Conservation (phyloP, 1,140 invertebrate genomes). For the Drosophila pruinosa region DNA sequence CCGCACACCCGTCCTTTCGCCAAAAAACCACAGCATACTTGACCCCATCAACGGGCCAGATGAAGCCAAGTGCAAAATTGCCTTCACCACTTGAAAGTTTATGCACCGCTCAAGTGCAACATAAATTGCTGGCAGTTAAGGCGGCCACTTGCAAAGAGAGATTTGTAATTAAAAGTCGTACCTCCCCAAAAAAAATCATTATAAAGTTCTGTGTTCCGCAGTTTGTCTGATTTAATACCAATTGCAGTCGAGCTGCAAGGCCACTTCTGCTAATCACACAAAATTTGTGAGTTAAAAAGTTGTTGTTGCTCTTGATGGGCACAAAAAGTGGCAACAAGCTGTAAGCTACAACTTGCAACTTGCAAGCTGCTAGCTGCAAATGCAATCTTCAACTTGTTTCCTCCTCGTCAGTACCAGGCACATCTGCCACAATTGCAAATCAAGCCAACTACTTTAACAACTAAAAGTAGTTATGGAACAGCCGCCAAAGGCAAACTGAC, state of each 20-base stretch:
- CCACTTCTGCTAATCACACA: slow-evolving; percentile 42
- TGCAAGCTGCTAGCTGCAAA: neutral
- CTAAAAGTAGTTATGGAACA: slow-evolving; percentile 9
- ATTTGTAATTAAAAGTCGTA: slow-evolving; percentile 49
- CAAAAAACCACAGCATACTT: slow-evolving; percentile 20
- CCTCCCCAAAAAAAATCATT: slow-evolving; percentile 39
- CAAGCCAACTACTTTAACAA: slow-evolving; percentile 26
- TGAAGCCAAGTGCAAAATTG: slow-evolving; percentile 76
- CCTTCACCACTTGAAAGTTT: slow-evolving; percentile 71
- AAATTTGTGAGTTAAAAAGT: slow-evolving; percentile 23
- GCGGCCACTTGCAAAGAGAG: slow-evolving; percentile 25
- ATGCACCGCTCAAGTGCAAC: slow-evolving; percentile 69
- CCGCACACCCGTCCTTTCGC: neutral
- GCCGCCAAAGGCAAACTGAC: slow-evolving; percentile 18
- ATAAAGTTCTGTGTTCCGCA: slow-evolving; percentile 34
- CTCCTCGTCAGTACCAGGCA: neutral
- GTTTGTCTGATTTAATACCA: slow-evolving; percentile 34
- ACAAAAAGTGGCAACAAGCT: slow-evolving; percentile 23
- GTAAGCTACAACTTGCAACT: neutral
- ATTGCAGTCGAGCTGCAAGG: slow-evolving; percentile 1
- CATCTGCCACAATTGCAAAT: slow-evolving; percentile 8
- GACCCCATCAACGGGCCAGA: slow-evolving; percentile 44
- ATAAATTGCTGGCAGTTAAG: slow-evolving; percentile 70
- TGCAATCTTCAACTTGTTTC: slow-evolving; percentile 3
- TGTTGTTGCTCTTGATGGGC: slow-evolving; percentile 16